Evolutionary conservation across 2,113 vertebrate genomes (phyloP).

Genomic region (Ivindomyrus marchei): DNA sequence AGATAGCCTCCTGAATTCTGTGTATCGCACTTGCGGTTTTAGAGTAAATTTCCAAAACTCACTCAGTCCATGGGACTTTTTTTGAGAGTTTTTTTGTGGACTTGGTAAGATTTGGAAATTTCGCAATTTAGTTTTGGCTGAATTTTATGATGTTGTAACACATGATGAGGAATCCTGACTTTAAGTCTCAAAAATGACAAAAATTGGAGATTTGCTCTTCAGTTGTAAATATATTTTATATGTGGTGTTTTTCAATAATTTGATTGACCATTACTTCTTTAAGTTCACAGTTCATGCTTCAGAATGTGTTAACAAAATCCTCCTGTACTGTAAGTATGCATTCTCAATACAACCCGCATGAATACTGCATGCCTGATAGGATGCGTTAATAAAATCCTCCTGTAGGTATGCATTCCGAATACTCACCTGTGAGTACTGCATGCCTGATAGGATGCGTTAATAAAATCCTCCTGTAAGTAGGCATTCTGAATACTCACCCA

Average conservation of each 20-base stretch:
- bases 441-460: not conserved
- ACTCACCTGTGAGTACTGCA: too few relatives aligned
- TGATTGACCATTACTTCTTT: not conserved
- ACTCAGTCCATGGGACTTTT: not conserved
- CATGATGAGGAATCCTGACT: not conserved
- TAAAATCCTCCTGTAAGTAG: not conserved
- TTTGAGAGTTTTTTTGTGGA: not conserved
- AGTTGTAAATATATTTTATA: not conserved
- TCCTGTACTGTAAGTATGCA: not conserved
- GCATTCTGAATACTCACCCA: not conserved
- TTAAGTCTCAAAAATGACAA: not conserved
- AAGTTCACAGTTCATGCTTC: not conserved
- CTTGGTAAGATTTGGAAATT: not conserved
- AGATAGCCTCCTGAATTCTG: not conserved
- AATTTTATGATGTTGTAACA: not conserved
- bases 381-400: not conserved
- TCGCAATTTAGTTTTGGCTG: not conserved
- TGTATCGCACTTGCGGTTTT: not conserved
- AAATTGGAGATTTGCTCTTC: not conserved
- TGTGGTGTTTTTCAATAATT: not conserved
- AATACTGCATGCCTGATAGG: too few relatives aligned
- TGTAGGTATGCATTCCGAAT: not conserved
- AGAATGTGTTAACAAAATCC: not conserved
- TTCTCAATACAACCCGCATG: not conserved
- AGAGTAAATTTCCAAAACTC: not conserved